Percentiles rank a stretch among this genome's conserved stretches.
phyloP scores from a whole-genome alignment of 2,797 vertebrate species.

The Anas georgica region DNA sequence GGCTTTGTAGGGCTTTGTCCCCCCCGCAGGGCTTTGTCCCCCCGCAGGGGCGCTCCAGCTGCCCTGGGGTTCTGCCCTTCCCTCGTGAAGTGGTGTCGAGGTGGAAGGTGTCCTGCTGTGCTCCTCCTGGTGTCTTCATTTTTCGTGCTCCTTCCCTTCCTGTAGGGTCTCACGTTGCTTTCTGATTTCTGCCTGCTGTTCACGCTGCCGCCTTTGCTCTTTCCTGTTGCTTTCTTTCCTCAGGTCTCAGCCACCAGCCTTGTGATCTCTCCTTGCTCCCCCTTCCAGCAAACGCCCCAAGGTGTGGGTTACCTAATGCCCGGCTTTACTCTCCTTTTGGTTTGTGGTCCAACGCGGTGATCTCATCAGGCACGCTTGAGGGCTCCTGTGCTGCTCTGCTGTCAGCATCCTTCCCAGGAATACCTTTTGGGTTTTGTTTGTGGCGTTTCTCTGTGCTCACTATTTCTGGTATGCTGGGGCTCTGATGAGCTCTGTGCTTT shows the following conservation, averaged over 20 bases:
- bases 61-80: fast-evolving
- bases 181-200: background rate
- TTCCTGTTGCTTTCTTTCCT: background rate
- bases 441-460: fast-evolving
- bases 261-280: background rate
- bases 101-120: background rate
- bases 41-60: background rate
- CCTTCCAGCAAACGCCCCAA: too few relatives aligned
- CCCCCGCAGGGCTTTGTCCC: too few relatives aligned
- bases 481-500: background rate
- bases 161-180: fast-evolving
- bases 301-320: fast-evolving
- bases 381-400: background rate
- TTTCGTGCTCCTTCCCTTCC: background rate
- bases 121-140: background rate
- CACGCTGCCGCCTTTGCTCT: fast-evolving
- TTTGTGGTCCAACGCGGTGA: fast-evolving
- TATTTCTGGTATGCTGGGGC: background rate
- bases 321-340: fast-evolving
- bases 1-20: too few relatives aligned
- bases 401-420: background rate
- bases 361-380: too few relatives aligned
- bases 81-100: fast-evolving
- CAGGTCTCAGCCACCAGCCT: background rate
- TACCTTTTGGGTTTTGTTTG: background rate